Conservation (phyloP, 1,140 invertebrate genomes). For the Musca domestica region DNA sequence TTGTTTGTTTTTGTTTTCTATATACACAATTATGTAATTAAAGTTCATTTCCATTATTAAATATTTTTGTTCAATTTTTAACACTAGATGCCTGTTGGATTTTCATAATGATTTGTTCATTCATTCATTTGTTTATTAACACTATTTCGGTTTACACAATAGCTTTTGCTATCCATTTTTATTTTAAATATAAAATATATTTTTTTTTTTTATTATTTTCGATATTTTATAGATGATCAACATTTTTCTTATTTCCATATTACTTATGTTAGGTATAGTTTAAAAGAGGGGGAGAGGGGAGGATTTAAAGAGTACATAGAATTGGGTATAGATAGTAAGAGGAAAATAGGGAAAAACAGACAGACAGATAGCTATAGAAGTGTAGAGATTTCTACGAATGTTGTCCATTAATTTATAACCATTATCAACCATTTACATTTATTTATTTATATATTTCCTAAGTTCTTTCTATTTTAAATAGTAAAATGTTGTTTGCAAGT, state of each 20-base stretch:
- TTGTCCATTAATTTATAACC: conserved; percentile 29
- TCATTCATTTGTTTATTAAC: neutral
- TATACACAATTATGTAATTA: neutral
- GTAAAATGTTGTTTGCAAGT: conserved; percentile 24
- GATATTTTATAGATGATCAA: conserved; percentile 1
- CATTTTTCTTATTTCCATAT: conserved; percentile 5
- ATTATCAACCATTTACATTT: conserved; percentile 9
- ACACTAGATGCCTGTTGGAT: conserved; percentile 11
- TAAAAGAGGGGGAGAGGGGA: too few relatives aligned
- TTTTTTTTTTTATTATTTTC: neutral
- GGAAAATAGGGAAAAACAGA: neutral
- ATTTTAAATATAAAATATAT: conserved; percentile 14
- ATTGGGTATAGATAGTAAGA: neutral
- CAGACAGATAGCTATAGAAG: neutral
- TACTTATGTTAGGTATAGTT: neutral
- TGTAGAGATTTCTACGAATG: conserved; percentile 27
- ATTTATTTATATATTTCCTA: neutral
- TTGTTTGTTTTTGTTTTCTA: conserved; percentile 9
- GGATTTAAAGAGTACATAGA: neutral
- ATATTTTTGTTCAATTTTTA: neutral
- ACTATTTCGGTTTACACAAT: neutral
- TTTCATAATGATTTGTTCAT: neutral
- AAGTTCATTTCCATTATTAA: neutral
- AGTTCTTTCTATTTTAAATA: conserved; percentile 41
- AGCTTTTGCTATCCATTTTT: neutral